Percentiles rank a stretch among this genome's conserved stretches.
These are phyloP conservation scores for Protobothrops mucrosquamatus DNA, from an alignment of 2,113 vertebrate genomes.

Conservation along the genomic window DNA sequence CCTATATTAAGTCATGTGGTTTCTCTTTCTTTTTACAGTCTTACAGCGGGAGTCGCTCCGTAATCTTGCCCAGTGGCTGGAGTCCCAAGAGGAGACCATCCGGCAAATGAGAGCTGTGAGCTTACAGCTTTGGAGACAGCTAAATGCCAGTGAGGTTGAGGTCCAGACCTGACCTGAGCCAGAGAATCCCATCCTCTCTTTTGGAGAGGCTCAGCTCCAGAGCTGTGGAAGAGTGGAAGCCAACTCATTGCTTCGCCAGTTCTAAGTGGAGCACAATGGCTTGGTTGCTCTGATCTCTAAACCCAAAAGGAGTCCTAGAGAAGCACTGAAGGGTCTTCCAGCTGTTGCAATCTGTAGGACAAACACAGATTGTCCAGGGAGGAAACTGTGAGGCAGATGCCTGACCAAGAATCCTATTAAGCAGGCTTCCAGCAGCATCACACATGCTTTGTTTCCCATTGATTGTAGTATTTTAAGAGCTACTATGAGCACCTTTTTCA, in stretches of 20 bases:
- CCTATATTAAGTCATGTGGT: accelerated
- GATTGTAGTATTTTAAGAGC: neutral
- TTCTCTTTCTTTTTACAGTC: conserved; percentile 57
- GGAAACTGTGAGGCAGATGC: neutral
- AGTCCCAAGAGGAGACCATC: conserved; percentile 66
- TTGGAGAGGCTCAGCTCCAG: neutral
- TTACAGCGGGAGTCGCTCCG: conserved; percentile 79
- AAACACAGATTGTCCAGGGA: neutral
- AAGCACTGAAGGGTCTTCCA: neutral
- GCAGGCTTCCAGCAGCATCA: neutral
- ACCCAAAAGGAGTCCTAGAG: neutral
- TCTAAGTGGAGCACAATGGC: neutral
- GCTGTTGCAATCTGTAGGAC: neutral
- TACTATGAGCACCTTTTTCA: neutral
- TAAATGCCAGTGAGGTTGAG: conserved; percentile 67
- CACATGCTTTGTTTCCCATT: neutral
- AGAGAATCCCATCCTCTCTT: neutral
- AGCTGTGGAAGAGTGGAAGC: neutral
- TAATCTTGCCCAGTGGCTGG: conserved; percentile 67
- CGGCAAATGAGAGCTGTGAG: conserved; percentile 71
- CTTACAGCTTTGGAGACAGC: conserved; percentile 74
- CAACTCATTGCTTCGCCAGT: neutral
- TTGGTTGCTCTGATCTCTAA: neutral
- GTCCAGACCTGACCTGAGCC: conserved; percentile 29
- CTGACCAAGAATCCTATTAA: neutral